Percentiles rank a stretch among this genome's conserved stretches.
Evolutionary conservation across 2,888 invertebrate species (phyloP).

Genomic region (Molorchus minor): DNA sequence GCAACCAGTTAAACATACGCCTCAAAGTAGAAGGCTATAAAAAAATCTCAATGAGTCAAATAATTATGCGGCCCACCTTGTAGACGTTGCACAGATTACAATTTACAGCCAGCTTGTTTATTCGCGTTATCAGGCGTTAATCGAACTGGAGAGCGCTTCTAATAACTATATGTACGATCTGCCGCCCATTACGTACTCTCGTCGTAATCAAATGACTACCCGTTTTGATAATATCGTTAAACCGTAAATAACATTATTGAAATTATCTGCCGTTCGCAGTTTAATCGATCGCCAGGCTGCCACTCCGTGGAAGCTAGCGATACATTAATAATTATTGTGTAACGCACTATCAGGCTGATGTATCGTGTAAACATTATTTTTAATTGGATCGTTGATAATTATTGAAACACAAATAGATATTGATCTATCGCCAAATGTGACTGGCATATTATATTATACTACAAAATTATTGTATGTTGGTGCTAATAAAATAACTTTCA

Average conservation of each 20-base stretch:
- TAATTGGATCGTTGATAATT: conserved; percentile 22
- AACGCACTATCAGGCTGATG: conserved; percentile 6
- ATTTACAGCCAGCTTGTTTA: conserved; percentile 34
- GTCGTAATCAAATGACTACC: conserved; percentile 38
- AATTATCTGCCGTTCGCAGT: conserved; percentile 34
- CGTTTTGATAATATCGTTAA: conserved; percentile 42
- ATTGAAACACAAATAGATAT: conserved; percentile 15
- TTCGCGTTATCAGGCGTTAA: conserved; percentile 35
- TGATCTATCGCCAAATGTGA: conserved; percentile 1
- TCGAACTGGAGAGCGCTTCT: conserved; percentile 35
- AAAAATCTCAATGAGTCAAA: not conserved
- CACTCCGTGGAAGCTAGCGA: conserved; percentile 10
- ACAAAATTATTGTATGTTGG: no score
- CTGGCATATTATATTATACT: no score
- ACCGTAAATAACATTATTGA: conserved; percentile 39
- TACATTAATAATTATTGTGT: conserved; percentile 14
- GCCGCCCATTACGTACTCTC: conserved; percentile 34
- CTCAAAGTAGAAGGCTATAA: not conserved
- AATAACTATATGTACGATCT: conserved; percentile 36
- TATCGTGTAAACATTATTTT: conserved; percentile 22
- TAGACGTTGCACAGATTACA: conserved; percentile 18
- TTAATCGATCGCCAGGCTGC: conserved; percentile 29
- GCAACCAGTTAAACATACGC: not conserved
- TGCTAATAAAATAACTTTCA: no score
- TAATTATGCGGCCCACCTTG: conserved; percentile 9